Evolutionary conservation across 2,888 invertebrate species (phyloP), one percentile per base, ranked within the genome.

Genomic region (Carabus problematicus): DNA sequence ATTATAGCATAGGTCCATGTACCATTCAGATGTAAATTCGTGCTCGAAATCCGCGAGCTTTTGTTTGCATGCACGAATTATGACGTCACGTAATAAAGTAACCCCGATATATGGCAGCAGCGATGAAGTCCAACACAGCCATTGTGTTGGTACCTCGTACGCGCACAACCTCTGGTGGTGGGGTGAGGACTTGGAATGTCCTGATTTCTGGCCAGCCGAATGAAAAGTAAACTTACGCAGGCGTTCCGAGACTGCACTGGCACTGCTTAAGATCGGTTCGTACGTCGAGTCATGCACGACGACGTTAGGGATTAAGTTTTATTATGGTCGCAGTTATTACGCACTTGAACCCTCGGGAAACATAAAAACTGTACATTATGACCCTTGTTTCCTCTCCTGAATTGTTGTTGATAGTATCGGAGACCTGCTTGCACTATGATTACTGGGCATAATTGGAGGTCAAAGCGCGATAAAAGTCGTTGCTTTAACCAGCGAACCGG

Each of bases 311-410:
- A 61, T 61, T 43, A 61, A 61, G 45, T 61, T 61, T 61, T 47
- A 61, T 61, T 61, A 61, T 61, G 6, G 61, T 19, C 61, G n/a
- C 9, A 45, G 47, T 61, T 61, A 47, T 61, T 61, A 47, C 47
- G 61, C 47, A 61, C 47, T 61, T 47, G 45, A 61, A 45, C 61
- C 42, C 61, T 18, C 43, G n/a, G 61, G 61, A 19, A 43, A 39
- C 56, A 61, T 61, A 61, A 61, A 61, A 61, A 61, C 19, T 61
- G 9, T 45, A 19, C 61, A 61, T 61, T 61, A 61, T 45, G 43
- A 12, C n/a, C 12, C 12, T 42, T 45, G 47, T 16, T 61, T 19
- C 18, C 45, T 8, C 42, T 14, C 16, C 42, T 14, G 29, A 18
- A 61, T 43, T 61, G 47, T 47, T 61, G 19, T 12, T 11, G 45